Evolutionary conservation across 1,140 invertebrate genomes (phyloP), one percentile per base, ranked within the genome.

Genomic region (Mercenaria mercenaria): DNA sequence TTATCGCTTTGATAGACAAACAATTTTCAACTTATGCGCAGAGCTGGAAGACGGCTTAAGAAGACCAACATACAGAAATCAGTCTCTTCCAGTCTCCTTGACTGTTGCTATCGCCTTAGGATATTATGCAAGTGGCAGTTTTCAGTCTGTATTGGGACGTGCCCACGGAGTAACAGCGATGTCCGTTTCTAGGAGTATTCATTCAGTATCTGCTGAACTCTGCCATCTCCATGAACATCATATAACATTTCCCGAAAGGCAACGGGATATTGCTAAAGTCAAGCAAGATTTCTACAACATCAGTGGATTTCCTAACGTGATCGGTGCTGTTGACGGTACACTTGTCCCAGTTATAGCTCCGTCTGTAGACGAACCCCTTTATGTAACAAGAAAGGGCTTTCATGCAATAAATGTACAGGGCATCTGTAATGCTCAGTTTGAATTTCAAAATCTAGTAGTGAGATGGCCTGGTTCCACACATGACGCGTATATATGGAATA

Each of bases 351-450:
- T 81, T 4, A 81, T 59, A 4, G 4, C 79, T 59, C 32, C 79
- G 26, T 8, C 56, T 26, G 52, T 10, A 56, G 79, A 81, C 32
- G 79, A 81, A 61, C 50, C 4, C 15, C 4, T 59, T 11, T 81
- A 81, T 81, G 34, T 61, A 3, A 32, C 13, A 59, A 81, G 79
- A 37, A 81, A 61, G 32, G 79, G 56, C 32, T 81, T 81, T 61
- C 79, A 81, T 59, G 79, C 79, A 81, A 81, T 81, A 59, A 81
- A 81, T 81, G 79, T 81, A 4, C 79, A 81, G 34, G 79, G 23
- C 37, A 37, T 81, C 13, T 6, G 4, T 61, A 32, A 61, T 81
- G 47, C 4, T 56, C 18, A 79, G 6, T 47, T 10, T 64, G 8
- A 10, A 64, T 64, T 64, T 23, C 8, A 6, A 64, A 64, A 64